Base-by-base conservation (phyloP, 2,888 invertebrate genomes). In the Cephus pygmeus region DNA sequence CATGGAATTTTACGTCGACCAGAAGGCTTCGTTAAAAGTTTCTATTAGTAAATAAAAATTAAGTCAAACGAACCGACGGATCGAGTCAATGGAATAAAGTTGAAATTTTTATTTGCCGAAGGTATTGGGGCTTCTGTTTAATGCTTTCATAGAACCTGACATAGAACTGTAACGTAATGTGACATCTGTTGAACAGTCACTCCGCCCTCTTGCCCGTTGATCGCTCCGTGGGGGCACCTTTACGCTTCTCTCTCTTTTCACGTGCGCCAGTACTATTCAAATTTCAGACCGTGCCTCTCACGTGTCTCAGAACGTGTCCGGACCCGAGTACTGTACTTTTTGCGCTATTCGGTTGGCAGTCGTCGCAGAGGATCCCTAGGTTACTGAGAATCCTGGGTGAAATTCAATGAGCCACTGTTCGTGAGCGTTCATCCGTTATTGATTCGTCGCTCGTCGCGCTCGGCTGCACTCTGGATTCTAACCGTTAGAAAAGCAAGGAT, bases 381-480 rank as follows among this genome's bases (percentile, higher is more conserved):
- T 56, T 56, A 23, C 56, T 9, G 56, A 23, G 56, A 23, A 56
- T 56, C 56, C 56, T 56, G 23, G 23, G 0, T 23, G 23, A 56
- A 56, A 56, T 56, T 56, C 56, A 56, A 76, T 68, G 76, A 56
- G 71, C 68, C 77, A 73, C 74, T 76, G 76, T 79, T 77, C 77
- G 75, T 74, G 69, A 76, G 78, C 78, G 77, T 11, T 79, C 77
- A 76, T 75, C 68, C 75, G 80, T 75, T 77, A 80, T 76, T 75
- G 79, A 81, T 81, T 80, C 76, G 79, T 74, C 76, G 78, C 74
- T 80, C 76, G 76, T 73, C 77, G 76, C 81, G 81, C 81, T 33
- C 77, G 78, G 80, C 75, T 78, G 81, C 56, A 68, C 81, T 77
- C 35, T 79, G 76, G 76, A 73, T 73, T 9, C 23, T 56, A 56